phyloP scores from a whole-genome alignment of 2,797 vertebrate species.

The Pseudochirops corinnae region DNA sequence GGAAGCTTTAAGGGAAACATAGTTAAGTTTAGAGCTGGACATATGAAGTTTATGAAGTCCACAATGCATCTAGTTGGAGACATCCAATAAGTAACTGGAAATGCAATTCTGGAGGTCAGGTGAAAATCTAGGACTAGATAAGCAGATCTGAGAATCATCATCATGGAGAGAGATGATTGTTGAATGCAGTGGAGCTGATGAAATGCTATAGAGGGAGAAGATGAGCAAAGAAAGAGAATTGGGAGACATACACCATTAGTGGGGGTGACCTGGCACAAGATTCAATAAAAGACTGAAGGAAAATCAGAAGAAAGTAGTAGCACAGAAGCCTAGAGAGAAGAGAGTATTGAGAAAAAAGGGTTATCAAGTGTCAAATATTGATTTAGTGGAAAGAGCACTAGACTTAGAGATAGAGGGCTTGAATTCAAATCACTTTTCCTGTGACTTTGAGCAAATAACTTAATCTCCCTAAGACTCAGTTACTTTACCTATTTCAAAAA shows the following conservation, averaged over 20 bases:
- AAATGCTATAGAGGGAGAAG: neutral
- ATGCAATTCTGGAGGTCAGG: neutral
- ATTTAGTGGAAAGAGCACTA: neutral
- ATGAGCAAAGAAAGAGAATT: neutral
- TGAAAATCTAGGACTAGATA: neutral
- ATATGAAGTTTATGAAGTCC: neutral
- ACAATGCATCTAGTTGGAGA: neutral
- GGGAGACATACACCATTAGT: neutral
- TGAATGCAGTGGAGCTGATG: neutral
- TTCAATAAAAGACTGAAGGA: neutral
- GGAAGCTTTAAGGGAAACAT: neutral
- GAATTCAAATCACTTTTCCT: neutral
- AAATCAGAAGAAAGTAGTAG: neutral
- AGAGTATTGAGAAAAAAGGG: neutral
- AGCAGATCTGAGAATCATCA: neutral
- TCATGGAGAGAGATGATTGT: neutral
- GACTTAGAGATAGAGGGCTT: neutral
- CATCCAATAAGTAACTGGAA: neutral
- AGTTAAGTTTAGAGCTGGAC: neutral
- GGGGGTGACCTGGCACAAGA: neutral
- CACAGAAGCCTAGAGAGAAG: neutral
- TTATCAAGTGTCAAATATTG: neutral
- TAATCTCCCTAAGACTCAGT: neutral
- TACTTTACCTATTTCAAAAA: neutral
- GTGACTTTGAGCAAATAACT: neutral